Evolutionary conservation across 2,113 vertebrate species (phyloP).

Genomic region (Cephalopholis sonnerati): DNA sequence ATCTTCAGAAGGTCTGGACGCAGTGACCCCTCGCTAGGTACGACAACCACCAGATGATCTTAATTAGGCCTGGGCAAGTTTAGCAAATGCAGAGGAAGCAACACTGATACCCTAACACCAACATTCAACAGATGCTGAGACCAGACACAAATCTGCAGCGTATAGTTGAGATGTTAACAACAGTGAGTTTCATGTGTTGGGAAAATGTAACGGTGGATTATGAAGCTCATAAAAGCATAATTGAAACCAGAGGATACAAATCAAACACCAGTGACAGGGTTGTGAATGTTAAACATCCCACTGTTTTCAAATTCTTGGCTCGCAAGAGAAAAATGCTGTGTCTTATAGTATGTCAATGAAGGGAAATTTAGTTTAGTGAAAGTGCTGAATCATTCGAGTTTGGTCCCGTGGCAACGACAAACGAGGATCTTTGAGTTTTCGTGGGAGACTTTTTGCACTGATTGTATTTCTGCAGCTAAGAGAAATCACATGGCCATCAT

Average conservation of each 20-base stretch:
- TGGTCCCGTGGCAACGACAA: conserved; percentile 28
- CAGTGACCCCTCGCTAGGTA: conserved; percentile 67
- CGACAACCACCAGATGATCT: conserved; percentile 73
- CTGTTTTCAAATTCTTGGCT: conserved; percentile 38
- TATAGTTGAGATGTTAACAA: conserved; percentile 34
- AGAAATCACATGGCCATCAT: conserved; percentile 66
- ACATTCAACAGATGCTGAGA: conserved; percentile 19
- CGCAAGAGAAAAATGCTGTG: conserved; percentile 11
- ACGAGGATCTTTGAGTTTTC: conserved; percentile 55
- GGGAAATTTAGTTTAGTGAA: conserved; percentile 33
- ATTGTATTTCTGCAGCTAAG: conserved; percentile 69
- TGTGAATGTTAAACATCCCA: conserved; percentile 35
- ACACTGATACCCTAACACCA: conserved; percentile 32
- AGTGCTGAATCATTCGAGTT: conserved; percentile 65
- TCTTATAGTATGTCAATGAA: conserved; percentile 10
- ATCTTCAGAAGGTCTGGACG: conserved; percentile 37
- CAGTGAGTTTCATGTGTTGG: conserved; percentile 11
- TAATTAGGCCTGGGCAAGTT: conserved; percentile 64
- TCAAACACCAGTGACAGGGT: conserved; percentile 11
- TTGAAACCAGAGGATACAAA: conserved; percentile 34
- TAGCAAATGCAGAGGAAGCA: conserved; percentile 50
- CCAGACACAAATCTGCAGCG: not conserved
- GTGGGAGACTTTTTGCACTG: conserved; percentile 49
- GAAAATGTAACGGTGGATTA: conserved; percentile 25
- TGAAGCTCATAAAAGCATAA: conserved; percentile 39